Evolutionary conservation across 2,113 vertebrate species (phyloP).

Genomic region (Lucifuga dentata): DNA sequence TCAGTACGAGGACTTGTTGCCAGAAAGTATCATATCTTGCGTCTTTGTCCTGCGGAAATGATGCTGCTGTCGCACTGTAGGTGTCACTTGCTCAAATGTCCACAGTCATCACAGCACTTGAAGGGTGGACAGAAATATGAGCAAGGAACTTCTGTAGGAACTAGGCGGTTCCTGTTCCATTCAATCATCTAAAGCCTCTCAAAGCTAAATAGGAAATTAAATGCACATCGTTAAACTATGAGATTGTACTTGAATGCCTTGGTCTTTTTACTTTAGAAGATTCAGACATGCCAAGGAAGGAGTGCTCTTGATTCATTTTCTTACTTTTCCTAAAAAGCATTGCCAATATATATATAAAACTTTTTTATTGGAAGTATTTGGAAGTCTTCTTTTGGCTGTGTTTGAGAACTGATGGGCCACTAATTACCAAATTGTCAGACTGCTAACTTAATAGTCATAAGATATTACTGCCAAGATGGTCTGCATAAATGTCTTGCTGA

Average conservation of each 20-base stretch:
- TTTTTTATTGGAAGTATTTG: conserved; percentile 25
- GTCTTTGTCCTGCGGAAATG: too few species aligned
- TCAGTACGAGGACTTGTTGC: too few species aligned
- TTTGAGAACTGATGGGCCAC: conserved; percentile 36
- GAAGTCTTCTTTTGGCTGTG: conserved; percentile 37
- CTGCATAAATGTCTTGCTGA: conserved; percentile 24
- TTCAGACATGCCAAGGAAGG: conserved; percentile 13
- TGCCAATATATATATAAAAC: conserved; percentile 25
- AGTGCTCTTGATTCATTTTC: conserved; percentile 27
- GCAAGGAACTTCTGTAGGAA: too few species aligned
- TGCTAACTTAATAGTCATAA: conserved; percentile 26
- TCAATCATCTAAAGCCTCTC: conserved; percentile 29
- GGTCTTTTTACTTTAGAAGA: conserved; percentile 20
- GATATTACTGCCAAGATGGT: conserved; percentile 30
- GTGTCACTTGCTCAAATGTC: too few species aligned
- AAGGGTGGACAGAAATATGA: too few species aligned
- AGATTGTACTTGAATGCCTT: conserved; percentile 9
- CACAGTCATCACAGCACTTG: too few species aligned
- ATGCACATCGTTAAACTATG: conserved; percentile 23
- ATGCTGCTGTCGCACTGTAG: too few species aligned
- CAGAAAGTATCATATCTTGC: too few species aligned
- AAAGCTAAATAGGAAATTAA: conserved; percentile 34
- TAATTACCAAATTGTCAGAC: conserved; percentile 48
- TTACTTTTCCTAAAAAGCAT: conserved; percentile 16
- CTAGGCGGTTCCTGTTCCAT: too few species aligned